A percentile compares a stretch with the other conserved stretches of the same genome.
These are phyloP conservation scores for Synergus umbraculus DNA, from an alignment of 2,888 invertebrate species.

Conservation along the genomic window DNA sequence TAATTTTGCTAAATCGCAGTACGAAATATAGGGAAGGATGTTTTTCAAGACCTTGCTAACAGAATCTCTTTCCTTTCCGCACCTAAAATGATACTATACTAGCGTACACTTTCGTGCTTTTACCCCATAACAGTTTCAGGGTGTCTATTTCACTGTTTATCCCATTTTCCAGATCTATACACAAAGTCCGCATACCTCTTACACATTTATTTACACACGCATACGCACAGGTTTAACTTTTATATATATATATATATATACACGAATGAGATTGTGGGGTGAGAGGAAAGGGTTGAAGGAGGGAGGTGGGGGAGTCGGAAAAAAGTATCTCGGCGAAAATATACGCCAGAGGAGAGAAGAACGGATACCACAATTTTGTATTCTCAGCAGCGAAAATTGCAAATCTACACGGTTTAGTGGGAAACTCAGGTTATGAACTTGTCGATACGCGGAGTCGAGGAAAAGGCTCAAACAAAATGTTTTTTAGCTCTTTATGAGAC, in stretches of 20 bases:
- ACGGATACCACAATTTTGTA: constrained; percentile 30
- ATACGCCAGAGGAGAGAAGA: not conserved
- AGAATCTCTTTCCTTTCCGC: not conserved
- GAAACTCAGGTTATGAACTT: not conserved
- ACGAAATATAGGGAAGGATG: not conserved
- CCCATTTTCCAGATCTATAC: constrained; percentile 5
- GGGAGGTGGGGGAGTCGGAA: not conserved
- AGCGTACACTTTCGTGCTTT: constrained; percentile 14
- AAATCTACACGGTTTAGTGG: constrained; percentile 17
- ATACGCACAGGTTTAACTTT: constrained; percentile 54
- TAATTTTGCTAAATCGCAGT: not conserved
- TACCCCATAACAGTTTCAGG: constrained; percentile 50
- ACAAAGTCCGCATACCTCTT: constrained; percentile 5
- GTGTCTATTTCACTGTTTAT: constrained; percentile 66
- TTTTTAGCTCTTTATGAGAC: not conserved
- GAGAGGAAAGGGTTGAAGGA: constrained; percentile 27
- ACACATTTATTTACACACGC: constrained; percentile 55
- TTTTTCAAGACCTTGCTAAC: not conserved
- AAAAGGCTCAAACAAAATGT: not conserved
- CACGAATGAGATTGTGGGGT: constrained; percentile 22
- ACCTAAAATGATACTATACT: not conserved
- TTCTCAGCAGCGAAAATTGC: constrained; percentile 24
- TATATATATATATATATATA: constrained; percentile 24
- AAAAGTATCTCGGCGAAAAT: not conserved
- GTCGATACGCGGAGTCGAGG: not conserved